Evolutionary conservation across 2,797 vertebrate genomes (phyloP).

Genomic region (Rhabdophis nuchalis): DNA sequence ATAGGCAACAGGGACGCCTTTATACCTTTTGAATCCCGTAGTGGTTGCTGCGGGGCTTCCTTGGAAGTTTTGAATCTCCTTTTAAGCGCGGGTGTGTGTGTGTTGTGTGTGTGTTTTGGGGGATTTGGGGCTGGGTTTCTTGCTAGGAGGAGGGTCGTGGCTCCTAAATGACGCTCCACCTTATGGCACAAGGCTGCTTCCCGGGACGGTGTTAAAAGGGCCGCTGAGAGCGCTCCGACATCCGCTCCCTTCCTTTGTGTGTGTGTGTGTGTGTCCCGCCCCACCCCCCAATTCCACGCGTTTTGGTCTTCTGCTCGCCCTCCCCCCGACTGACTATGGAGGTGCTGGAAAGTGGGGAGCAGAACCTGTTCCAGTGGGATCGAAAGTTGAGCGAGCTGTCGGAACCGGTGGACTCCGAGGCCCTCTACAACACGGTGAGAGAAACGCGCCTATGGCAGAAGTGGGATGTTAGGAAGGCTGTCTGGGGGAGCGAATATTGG

Average conservation of each 20-base stretch:
- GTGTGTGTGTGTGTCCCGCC: no score
- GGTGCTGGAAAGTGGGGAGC: conserved; percentile 83
- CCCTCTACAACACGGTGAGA: conserved; percentile 87
- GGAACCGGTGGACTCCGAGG: conserved; percentile 83
- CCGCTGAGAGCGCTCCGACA: background rate
- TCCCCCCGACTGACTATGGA: conserved; percentile 75
- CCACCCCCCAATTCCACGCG: no score
- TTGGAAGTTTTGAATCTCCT: background rate
- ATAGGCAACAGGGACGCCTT: background rate
- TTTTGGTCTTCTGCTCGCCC: background rate
- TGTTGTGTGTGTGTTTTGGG: no score
- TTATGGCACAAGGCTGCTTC: background rate
- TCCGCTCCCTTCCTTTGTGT: background rate
- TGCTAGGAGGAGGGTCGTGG: background rate
- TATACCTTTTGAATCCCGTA: background rate
- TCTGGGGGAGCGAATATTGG: background rate
- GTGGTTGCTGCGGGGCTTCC: background rate
- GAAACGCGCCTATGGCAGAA: conserved; percentile 39
- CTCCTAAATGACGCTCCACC: background rate
- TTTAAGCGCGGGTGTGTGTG: background rate
- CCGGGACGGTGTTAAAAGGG: background rate
- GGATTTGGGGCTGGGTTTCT: no score
- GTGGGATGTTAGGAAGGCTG: no score
- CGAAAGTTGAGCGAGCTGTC: conserved; percentile 93
- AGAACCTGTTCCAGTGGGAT: conserved; percentile 86